These are phyloP conservation scores for Pygoscelis adeliae DNA, from an alignment of 2,113 vertebrate genomes.

Conservation along the genomic window DNA sequence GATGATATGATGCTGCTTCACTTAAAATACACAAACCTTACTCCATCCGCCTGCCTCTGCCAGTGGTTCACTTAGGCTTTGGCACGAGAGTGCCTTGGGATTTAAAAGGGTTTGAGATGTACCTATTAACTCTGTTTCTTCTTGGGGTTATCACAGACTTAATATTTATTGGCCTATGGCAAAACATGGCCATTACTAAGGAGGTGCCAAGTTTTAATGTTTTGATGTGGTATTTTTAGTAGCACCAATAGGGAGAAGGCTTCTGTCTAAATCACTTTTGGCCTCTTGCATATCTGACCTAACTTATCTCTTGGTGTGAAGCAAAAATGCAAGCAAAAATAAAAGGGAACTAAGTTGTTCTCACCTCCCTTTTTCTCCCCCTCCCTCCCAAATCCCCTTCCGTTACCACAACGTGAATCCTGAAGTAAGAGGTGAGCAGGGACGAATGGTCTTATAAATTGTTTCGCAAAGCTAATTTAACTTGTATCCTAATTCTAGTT, in stretches of 20 bases:
- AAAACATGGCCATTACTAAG: not conserved
- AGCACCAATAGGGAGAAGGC: not conserved
- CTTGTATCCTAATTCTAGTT: not conserved
- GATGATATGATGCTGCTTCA: not conserved
- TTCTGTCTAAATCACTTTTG: not conserved
- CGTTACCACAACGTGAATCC: not conserved
- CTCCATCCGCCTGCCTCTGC: not conserved
- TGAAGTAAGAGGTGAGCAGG: not conserved
- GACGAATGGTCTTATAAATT: not conserved
- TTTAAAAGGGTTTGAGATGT: not conserved
- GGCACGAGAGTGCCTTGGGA: not conserved
- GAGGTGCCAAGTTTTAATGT: not conserved
- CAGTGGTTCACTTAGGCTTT: not conserved
- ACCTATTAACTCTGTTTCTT: not conserved
- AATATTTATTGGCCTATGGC: not conserved
- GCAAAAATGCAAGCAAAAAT: not conserved
- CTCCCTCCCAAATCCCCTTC: not conserved
- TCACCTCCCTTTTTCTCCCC: not conserved
- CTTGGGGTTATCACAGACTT: not conserved
- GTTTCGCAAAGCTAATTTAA: not conserved
- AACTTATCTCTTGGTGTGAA: not conserved
- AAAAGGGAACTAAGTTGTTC: not conserved
- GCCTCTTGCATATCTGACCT: not conserved
- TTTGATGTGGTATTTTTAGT: not conserved
- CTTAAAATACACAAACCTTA: not conserved